A percentile compares a stretch with the other conserved stretches of the same genome.
phyloP scores from a whole-genome alignment of 2,113 vertebrate species.

The Tachycineta bicolor region DNA sequence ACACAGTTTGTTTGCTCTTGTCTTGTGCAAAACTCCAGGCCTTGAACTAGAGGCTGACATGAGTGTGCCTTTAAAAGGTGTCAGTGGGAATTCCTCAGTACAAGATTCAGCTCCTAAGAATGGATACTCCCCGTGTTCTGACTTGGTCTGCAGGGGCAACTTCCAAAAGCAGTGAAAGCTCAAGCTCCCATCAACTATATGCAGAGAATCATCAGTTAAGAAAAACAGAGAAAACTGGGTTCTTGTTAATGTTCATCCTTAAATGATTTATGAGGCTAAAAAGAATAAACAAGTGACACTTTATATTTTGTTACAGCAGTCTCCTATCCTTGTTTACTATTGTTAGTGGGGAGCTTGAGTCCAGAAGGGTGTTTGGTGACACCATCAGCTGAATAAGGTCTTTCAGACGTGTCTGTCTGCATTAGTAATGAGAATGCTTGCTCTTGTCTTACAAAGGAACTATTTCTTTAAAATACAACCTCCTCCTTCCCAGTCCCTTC shows the following conservation, averaged over 20 bases:
- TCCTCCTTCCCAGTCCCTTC: background rate
- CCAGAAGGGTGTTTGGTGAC: slow-evolving; percentile 45
- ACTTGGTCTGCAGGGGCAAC: background rate
- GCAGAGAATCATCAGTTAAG: background rate
- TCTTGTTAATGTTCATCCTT: slow-evolving; percentile 16
- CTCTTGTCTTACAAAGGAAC: slow-evolving; percentile 56
- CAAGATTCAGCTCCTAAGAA: background rate
- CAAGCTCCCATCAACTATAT: background rate
- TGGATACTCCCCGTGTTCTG: background rate
- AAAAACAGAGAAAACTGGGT: slow-evolving; percentile 10
- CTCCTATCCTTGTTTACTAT: slow-evolving; percentile 53
- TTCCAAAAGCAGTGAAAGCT: background rate
- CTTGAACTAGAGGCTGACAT: background rate
- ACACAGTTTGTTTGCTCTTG: background rate
- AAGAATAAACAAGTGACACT: slow-evolving; percentile 32
- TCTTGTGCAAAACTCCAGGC: background rate
- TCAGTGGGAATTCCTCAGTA: background rate
- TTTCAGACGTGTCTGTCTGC: slow-evolving; percentile 50
- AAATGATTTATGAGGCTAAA: slow-evolving; percentile 39
- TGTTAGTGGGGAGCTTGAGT: slow-evolving; percentile 9
- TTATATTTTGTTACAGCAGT: slow-evolving; percentile 51
- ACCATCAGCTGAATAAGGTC: slow-evolving; percentile 56
- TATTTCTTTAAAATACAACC: slow-evolving; percentile 43
- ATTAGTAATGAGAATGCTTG: background rate
- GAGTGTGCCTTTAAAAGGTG: background rate